Conservation (phyloP, 2,113 vertebrate species). For the Budorcas taxicolor region DNA sequence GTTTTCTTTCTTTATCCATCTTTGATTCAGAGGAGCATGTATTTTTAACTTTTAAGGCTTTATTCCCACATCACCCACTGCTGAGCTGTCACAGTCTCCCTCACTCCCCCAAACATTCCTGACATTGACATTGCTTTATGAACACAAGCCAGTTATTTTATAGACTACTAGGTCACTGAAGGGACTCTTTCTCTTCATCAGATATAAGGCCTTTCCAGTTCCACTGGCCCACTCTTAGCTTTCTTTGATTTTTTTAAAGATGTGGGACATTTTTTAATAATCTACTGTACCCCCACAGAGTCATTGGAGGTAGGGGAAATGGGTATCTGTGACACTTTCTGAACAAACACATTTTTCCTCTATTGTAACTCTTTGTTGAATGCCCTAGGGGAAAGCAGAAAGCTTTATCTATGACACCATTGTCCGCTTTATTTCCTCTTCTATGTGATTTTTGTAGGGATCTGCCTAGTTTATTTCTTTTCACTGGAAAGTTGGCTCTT, state of each 20-base stretch:
- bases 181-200: neutral
- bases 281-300: neutral
- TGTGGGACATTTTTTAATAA: neutral
- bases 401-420: neutral
- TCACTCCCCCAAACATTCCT: neutral
- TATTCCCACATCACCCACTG: neutral
- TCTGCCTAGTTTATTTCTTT: neutral
- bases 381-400: neutral
- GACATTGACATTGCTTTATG: neutral
- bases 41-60: neutral
- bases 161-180: neutral
- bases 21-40: neutral
- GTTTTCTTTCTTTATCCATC: neutral
- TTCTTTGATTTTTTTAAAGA: neutral
- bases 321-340: neutral
- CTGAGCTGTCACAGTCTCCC: neutral
- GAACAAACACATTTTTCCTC: neutral
- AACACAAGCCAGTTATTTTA: neutral
- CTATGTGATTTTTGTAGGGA: neutral
- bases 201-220: neutral
- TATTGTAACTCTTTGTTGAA: neutral
- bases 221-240: neutral
- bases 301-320: neutral
- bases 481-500: neutral
- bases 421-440: neutral